Conservation (phyloP, 2,113 vertebrate species). For the Naja naja region DNA sequence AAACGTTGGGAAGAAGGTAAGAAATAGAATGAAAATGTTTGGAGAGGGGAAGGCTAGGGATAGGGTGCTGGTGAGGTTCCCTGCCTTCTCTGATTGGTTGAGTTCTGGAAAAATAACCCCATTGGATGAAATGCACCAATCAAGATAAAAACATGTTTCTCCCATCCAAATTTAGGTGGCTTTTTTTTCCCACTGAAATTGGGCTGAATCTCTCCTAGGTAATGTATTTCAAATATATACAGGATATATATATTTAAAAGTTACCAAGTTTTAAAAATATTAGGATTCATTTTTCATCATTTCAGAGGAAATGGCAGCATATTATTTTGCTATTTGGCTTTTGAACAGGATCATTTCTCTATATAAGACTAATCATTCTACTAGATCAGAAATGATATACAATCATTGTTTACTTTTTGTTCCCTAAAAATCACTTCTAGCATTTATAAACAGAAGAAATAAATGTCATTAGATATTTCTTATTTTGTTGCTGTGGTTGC, state of each 20-base stretch:
- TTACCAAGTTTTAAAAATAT: background rate
- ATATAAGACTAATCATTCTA: background rate
- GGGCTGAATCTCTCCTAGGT: background rate
- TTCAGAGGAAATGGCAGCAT: background rate
- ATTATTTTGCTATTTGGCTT: background rate
- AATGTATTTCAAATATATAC: background rate
- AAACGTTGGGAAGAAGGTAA: background rate
- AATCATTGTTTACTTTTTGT: background rate
- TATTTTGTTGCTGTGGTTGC: background rate
- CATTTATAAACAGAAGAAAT: background rate
- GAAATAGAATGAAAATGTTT: background rate
- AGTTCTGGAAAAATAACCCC: background rate
- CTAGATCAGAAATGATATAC: background rate
- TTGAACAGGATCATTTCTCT: background rate
- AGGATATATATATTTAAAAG: background rate
- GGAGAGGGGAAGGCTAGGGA: background rate
- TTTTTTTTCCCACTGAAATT: background rate
- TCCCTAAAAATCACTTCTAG: background rate
- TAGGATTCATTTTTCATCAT: background rate
- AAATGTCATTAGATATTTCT: background rate
- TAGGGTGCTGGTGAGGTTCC: background rate
- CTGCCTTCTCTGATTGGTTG: background rate
- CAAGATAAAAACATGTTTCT: background rate
- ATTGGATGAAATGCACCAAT: background rate
- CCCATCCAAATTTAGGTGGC: background rate